These are phyloP conservation scores for Phodopus roborovskii DNA, from an alignment of 2,113 vertebrate genomes.

Conservation along the genomic window DNA sequence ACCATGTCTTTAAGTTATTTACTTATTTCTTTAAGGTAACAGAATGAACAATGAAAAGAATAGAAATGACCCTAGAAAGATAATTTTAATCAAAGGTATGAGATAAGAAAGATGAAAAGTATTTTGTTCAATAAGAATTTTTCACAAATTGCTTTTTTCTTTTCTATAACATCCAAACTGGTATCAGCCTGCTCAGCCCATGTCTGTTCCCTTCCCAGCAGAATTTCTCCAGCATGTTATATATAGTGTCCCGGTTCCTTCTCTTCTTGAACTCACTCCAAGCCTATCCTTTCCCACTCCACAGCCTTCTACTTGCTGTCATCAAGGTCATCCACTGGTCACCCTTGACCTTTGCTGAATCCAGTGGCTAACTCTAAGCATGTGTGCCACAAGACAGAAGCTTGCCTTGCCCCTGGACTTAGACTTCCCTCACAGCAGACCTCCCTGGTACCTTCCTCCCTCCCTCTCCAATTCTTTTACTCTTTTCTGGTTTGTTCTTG, in stretches of 20 bases:
- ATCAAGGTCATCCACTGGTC: background rate
- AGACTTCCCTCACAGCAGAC: background rate
- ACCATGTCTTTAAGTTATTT: background rate
- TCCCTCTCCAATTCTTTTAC: background rate
- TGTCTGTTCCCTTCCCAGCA: background rate
- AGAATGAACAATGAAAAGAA: background rate
- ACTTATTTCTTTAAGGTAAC: background rate
- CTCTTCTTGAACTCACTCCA: background rate
- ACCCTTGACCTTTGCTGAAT: background rate
- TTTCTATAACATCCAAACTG: background rate
- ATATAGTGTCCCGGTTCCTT: background rate
- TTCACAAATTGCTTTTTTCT: background rate
- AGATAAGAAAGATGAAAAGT: background rate
- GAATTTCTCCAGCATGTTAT: background rate
- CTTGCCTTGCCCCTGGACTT: background rate
- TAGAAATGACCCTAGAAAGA: background rate
- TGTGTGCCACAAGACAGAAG: background rate
- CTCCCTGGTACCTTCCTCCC: background rate
- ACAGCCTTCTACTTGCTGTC: background rate
- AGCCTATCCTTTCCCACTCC: background rate
- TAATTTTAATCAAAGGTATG: background rate
- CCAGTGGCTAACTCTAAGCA: background rate
- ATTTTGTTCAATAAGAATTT: background rate
- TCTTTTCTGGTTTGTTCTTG: background rate
- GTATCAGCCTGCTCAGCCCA: background rate